Evolutionary conservation across 2,888 invertebrate species (phyloP), one percentile per base, ranked within the genome.

Genomic region (Ectemnius lituratus): DNA sequence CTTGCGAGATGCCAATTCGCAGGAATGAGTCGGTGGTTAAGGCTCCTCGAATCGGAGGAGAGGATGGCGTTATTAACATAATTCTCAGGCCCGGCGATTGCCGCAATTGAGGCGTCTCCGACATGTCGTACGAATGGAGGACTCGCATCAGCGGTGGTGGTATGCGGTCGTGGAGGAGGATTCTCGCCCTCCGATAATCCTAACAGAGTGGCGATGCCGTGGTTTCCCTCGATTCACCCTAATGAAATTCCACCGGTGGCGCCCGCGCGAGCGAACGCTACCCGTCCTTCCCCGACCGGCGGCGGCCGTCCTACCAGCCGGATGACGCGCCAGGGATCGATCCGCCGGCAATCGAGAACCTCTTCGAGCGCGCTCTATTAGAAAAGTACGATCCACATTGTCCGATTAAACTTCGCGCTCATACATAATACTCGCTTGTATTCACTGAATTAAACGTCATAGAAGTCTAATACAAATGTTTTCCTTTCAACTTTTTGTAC

Each of bases 181-280:
- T 5, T 4, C 13, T 16, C 16, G 14, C 8, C 37, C 27, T 13
- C 28, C 28, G 61, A 14, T 23, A 23, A 37, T 6, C 37, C 37
- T 37, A 37, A 37, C 37, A 37, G 37, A 37, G 37, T 37, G 37
- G 37, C 37, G 37, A 37, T 37, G 52, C 18, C 20, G 58, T 47
- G 59, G 66, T 59, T 27, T 27, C 58, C 59, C 59, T 47, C 46
- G 46, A 60, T 56, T 27, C 37, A 27, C 3, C 62, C 28, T 59
- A 67, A 71, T 75, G 47, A 68, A 75, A 75, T 72, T 68, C 62
- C 71, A 61, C 47, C 18, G 67, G 67, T 68, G 28, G 46, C 52
- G 5, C 37, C 46, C 23, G 13, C 13, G 5, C 46, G 8, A 20
- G 14, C 13, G 23, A 1, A 2, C 20, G 20, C 20, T 1, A 5